Evolutionary conservation across 2,888 invertebrate genomes (phyloP), one percentile per base, ranked within the genome.

Genomic region (Zootermopsis nevadensis): DNA sequence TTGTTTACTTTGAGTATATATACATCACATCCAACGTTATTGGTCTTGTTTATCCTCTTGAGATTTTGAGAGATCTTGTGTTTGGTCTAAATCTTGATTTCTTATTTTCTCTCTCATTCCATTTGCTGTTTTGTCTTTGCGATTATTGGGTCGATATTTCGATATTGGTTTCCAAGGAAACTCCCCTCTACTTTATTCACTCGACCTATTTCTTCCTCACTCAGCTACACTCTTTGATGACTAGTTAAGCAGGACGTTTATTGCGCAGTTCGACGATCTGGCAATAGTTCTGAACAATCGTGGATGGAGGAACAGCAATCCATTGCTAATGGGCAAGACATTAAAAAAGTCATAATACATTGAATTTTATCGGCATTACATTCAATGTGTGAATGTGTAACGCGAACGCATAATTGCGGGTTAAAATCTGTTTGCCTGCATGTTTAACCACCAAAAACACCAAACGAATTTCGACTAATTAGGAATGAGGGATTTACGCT

Each of bases 121-220:
- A 74, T 74, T 74, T 74, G 42, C 74, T 74, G 74, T 74, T 42
- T 74, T 74, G 42, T 74, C 38, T 42, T 19, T 74, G 33, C 74
- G 74, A 74, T 74, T 74, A 74, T 38, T 38, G 74, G 74, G 38
- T 74, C 74, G 74, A 74, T 74, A 74, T 74, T 27, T 74, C 74
- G 74, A 74, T 74, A 35, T 74, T 74, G 74, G 74, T 74, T 74
- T 38, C 74, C 74, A 74, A 74, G 74, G 74, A 42, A 74, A 74
- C 74, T 74, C 74, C 74, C 74, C 74, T 74, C 74, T 38, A 74
- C 42, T 74, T 12, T 33, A 74, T 22, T 74, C 74, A 74, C 74
- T 74, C 35, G 74, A 74, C 74, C 74, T 74, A 38, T 33, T 72
- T 38, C 74, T 74, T 74, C 22, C 74, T 74, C 74, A 24, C 74